Evolutionary conservation across 2,888 invertebrate genomes (phyloP).

Genomic region (Sinhomidia bicolor): DNA sequence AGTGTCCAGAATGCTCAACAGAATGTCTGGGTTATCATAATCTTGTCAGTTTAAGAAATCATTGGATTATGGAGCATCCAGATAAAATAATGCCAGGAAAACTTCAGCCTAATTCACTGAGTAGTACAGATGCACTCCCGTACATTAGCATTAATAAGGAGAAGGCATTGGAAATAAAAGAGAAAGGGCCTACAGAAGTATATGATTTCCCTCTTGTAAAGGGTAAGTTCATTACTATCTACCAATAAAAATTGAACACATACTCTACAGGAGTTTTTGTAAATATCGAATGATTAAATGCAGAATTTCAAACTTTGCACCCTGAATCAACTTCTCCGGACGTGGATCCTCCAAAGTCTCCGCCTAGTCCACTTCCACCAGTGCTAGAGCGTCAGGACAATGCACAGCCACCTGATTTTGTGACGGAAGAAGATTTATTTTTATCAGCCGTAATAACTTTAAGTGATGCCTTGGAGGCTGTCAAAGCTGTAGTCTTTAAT

Average conservation of each 20-base stretch:
- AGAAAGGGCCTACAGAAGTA: neutral
- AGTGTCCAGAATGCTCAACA: conserved; percentile 51
- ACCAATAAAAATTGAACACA: too few species aligned
- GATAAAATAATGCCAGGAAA: conserved; percentile 3
- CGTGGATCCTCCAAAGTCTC: neutral
- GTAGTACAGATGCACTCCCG: conserved; percentile 1
- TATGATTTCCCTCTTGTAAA: conserved; percentile 33
- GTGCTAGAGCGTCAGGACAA: neutral
- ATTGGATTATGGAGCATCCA: conserved; percentile 36
- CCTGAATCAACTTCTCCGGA: too few species aligned
- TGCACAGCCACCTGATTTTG: neutral
- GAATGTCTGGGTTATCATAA: conserved; percentile 55
- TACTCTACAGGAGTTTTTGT: too few species aligned
- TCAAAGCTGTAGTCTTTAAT: neutral
- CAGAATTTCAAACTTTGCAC: neutral
- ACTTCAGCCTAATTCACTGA: neutral
- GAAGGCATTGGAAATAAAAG: conserved; percentile 27
- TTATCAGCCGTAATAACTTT: neutral
- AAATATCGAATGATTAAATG: too few species aligned
- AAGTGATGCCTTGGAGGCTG: neutral
- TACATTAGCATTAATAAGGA: neutral
- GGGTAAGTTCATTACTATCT: neutral
- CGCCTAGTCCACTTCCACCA: neutral
- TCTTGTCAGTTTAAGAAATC: conserved; percentile 11
- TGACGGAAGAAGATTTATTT: neutral